These are phyloP conservation scores for Sinonovacula constricta DNA, from an alignment of 1,140 invertebrate genomes.

Conservation along the genomic window DNA sequence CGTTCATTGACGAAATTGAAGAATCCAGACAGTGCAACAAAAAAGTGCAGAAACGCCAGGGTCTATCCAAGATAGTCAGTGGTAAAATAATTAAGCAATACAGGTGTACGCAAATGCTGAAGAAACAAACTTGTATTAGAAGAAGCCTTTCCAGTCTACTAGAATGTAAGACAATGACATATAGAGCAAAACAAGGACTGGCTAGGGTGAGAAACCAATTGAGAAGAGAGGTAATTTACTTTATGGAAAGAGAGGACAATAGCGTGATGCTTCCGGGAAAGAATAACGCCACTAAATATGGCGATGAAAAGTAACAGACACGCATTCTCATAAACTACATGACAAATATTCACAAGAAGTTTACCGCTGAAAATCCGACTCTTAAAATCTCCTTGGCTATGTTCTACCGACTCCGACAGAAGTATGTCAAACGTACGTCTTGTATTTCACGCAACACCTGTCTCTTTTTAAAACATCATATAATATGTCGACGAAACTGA, in stretches of 20 bases:
- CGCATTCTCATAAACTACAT: not conserved
- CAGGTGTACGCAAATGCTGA: not conserved
- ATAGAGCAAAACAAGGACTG: not conserved
- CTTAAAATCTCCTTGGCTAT: not conserved
- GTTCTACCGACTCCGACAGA: not conserved
- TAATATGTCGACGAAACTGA: no score
- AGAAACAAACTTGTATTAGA: not conserved
- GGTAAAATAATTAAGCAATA: not conserved
- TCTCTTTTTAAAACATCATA: no score
- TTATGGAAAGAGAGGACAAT: constrained; percentile 1
- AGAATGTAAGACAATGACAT: not conserved
- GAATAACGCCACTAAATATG: not conserved
- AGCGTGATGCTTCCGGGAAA: constrained; percentile 3
- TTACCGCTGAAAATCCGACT: not conserved
- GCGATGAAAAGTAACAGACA: not conserved
- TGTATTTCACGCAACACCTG: not conserved
- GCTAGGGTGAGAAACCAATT: not conserved
- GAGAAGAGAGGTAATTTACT: not conserved
- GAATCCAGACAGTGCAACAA: no score
- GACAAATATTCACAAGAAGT: not conserved
- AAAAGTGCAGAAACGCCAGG: no score
- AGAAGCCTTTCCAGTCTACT: not conserved
- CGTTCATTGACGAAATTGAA: no score
- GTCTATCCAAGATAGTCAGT: no score
- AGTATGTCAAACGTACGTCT: not conserved